Evolutionary conservation across 2,888 invertebrate genomes (phyloP), one percentile per base, ranked within the genome.

Genomic region (Trichogramma dendrolimi): DNA sequence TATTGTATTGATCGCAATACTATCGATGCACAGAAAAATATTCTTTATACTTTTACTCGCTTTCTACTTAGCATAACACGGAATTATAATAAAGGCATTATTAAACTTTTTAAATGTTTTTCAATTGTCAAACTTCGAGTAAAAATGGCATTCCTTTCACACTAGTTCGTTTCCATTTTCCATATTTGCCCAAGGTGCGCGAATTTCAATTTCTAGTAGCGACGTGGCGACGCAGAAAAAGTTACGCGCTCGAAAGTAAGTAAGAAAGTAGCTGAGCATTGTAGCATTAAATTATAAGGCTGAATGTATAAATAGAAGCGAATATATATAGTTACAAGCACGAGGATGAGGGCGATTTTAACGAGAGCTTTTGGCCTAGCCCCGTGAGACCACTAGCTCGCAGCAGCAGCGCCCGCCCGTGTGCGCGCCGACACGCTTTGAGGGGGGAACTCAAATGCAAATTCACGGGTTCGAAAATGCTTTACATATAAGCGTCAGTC

Each of bases 251-350:
- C 27, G 38, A 27, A 27, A 27, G 27, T 27, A 27, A 27, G 48
- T 44, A 44, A 39, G 44, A 58, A 47, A 46, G 58, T 38, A 48
- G 41, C 11, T 47, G 59, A 49, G 62, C 58, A 61, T 61, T 52
- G 54, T 53, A 52, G 60, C 62, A 70, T 70, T 67, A 60, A 69
- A 70, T 70, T 68, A 27, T 27, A 69, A 52, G 64, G 55, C 63
- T 58, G 69, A 69, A 69, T 68, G 66, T 66, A 67, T 70, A 68
- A 69, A 69, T 69, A 68, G 63, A 64, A 57, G 46, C 42, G 40
- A 6, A 7, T 8, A 39, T 8, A 39, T 27, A 27, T 27, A 27
- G 27, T 27, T 27, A n/a, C 11, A 49, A 4, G 47, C 47, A 27
- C 14, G 41, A 8, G 6, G 27, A 51, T 55, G 58, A 50, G 61